phyloP scores from a whole-genome alignment of 2,113 vertebrate genomes.

The Paralichthys olivaceus region DNA sequence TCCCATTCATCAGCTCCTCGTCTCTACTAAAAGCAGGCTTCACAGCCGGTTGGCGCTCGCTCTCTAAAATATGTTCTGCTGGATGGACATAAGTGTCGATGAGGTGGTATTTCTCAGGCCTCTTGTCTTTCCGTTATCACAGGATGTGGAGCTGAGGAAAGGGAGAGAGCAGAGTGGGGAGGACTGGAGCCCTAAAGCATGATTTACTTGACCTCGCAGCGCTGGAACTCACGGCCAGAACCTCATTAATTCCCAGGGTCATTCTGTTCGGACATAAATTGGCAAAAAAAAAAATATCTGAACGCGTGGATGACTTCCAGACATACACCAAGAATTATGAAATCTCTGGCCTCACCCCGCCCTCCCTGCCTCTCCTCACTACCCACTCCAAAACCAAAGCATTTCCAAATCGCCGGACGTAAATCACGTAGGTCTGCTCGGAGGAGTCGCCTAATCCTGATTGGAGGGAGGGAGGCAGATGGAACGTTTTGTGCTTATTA shows the following conservation, averaged over 20 bases:
- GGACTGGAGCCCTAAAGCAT: constrained; percentile 88
- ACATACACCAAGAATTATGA: constrained; percentile 95
- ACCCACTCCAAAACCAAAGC: constrained; percentile 80
- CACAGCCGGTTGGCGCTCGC: constrained; percentile 86
- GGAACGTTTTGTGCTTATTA: constrained; percentile 96
- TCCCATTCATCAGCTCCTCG: constrained; percentile 93
- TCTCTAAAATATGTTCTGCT: constrained; percentile 89
- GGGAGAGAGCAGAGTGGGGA: constrained; percentile 78
- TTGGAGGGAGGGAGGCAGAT: constrained; percentile 89
- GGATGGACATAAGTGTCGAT: constrained; percentile 92
- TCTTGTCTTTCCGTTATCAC: constrained; percentile 88
- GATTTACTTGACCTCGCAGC: constrained; percentile 97
- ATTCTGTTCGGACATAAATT: constrained; percentile 95
- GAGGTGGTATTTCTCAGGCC: constrained; percentile 94
- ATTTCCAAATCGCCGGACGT: constrained; percentile 89
- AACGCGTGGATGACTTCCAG: constrained; percentile 95
- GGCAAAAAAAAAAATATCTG: constrained; percentile 92
- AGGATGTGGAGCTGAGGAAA: constrained; percentile 87
- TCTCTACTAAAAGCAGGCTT: constrained; percentile 92
- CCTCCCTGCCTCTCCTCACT: constrained; percentile 75
- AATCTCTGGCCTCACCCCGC: constrained; percentile 83
- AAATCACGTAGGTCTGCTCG: constrained; percentile 91
- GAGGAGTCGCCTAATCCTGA: constrained; percentile 91
- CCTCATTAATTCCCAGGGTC: constrained; percentile 99
- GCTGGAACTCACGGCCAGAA: constrained; percentile 90